Evolutionary conservation across 2,113 vertebrate species (phyloP).

Genomic region (Anarhynchus alexandrinus): DNA sequence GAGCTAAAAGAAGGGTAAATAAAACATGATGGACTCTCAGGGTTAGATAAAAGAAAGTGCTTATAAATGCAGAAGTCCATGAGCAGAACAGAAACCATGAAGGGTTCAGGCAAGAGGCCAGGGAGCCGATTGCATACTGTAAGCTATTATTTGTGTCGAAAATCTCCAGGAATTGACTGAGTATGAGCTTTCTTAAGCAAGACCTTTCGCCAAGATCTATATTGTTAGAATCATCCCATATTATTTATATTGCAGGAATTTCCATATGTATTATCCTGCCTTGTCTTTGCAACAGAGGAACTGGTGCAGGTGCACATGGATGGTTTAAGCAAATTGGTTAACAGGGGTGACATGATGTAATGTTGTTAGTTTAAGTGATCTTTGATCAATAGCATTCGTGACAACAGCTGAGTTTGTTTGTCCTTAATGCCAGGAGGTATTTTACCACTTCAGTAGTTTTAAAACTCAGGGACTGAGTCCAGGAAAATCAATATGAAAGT

Average conservation of each 20-base stretch:
- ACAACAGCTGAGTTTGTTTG: neutral
- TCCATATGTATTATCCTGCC: neutral
- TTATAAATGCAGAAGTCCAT: constrained; percentile 38
- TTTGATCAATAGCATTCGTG: neutral
- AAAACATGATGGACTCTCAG: constrained; percentile 36
- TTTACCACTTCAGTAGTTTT: constrained; percentile 9
- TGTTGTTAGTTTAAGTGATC: neutral
- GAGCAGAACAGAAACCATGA: neutral
- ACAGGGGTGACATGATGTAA: neutral
- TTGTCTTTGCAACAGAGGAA: neutral
- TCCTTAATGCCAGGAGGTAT: neutral
- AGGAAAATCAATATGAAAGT: neutral
- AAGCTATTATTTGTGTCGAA: neutral
- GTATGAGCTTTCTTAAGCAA: neutral
- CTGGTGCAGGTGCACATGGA: neutral
- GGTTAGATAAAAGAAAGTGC: constrained; percentile 17
- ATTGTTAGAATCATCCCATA: neutral
- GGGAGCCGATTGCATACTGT: neutral
- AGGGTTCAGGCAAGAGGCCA: constrained; percentile 35
- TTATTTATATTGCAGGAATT: neutral
- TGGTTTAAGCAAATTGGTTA: neutral
- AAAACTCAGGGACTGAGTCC: neutral
- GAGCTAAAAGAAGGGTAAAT: constrained; percentile 46
- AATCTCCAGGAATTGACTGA: neutral
- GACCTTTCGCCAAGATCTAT: neutral